Evolutionary conservation across 1,140 invertebrate genomes (phyloP).

Genomic region (Mizuhopecten yessoensis): DNA sequence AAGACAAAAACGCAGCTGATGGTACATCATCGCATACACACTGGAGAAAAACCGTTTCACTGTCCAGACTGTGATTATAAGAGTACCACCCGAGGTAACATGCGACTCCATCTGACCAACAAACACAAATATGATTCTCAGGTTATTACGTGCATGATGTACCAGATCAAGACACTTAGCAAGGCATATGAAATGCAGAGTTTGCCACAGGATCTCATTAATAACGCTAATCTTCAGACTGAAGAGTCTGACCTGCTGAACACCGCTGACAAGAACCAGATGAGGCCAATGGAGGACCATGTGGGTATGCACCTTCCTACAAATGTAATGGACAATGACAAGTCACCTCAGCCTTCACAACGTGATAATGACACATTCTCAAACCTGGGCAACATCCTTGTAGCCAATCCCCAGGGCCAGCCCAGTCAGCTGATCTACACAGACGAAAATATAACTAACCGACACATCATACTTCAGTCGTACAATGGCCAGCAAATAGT

Average conservation of each 20-base stretch:
- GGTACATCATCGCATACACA: constrained; percentile 98
- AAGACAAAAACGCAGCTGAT: constrained; percentile 99
- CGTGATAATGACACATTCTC: neutral
- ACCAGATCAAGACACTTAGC: constrained; percentile 47
- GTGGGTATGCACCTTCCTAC: neutral
- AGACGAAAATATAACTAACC: neutral
- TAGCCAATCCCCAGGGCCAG: constrained; percentile 49
- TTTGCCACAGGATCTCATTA: neutral
- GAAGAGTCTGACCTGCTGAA: constrained; percentile 40
- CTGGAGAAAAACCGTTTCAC: constrained; percentile 94
- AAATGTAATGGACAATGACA: neutral
- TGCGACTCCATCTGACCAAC: constrained; percentile 74
- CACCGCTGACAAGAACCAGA: neutral
- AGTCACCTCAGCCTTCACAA: neutral
- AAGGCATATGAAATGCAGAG: neutral
- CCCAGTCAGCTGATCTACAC: neutral
- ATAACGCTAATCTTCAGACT: constrained; percentile 1
- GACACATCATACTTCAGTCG: constrained; percentile 26
- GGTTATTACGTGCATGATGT: constrained; percentile 68
- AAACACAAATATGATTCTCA: constrained; percentile 67
- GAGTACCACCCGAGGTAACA: constrained; percentile 76
- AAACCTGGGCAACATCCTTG: constrained; percentile 42
- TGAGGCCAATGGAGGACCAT: neutral
- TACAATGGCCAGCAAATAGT: constrained; percentile 41
- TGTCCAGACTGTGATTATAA: constrained; percentile 93